Evolutionary conservation across 2,888 invertebrate genomes (phyloP), one percentile per base, ranked within the genome.

Genomic region (Cantharis nigra): DNA sequence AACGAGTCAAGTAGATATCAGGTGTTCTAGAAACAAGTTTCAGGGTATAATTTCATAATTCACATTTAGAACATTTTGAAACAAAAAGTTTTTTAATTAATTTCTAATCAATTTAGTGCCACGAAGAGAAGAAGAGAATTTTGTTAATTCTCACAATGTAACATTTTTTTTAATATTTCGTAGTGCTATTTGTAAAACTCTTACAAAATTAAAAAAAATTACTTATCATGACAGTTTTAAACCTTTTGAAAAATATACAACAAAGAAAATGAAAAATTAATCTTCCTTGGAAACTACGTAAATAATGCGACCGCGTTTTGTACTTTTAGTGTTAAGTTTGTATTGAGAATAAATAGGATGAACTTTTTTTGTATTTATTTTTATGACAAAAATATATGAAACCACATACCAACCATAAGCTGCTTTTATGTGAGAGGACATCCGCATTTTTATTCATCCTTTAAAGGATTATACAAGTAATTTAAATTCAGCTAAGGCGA

Each of bases 401-500:
- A 74, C 76, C 79, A 67, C 77, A 77, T 73, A 14, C 73, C 70
- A 76, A 79, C 77, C 76, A 79, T 80, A 81, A 82, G 81, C 81
- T 79, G 79, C 80, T 81, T 81, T 49, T 81, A 81, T 82, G 80
- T 79, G 82, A 77, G 80, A 79, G 79, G 78, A 75, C 80, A 74
- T 75, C 74, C 82, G 82, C 77, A 77, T 83, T 85, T 87, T 85
- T 85, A 86, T 85, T 83, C 84, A 84, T 85, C 85, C 86, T 87
- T 84, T 82, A 83, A 83, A 79, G 86, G 86, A 87, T 87, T 86
- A 86, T 84, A 83, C 85, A 85, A 87, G 87, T 87, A 88, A 88
- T 88, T 88, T 88, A 87, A 88, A 88, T 88, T 87, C 87, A 87
- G 86, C 87, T 88, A 88, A 88, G 88, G 87, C 87, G 87, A 86